Percentiles rank a stretch among this genome's conserved stretches.
These are phyloP conservation scores for Branchellion lobata DNA, from an alignment of 2,888 invertebrate genomes.

Conservation along the genomic window DNA sequence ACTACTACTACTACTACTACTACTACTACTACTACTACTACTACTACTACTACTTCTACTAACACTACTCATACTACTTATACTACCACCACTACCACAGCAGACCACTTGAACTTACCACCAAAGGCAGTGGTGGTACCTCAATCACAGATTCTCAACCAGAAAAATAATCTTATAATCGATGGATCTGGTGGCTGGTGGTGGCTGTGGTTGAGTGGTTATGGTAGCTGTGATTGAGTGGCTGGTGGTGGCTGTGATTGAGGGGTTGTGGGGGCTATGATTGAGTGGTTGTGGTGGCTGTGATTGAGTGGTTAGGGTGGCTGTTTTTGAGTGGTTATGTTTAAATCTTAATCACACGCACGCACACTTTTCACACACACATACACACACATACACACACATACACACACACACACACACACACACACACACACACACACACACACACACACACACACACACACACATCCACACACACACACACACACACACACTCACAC, in stretches of 20 bases:
- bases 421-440: neutral
- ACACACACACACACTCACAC: neutral
- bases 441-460: neutral
- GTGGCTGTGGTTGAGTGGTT: neutral
- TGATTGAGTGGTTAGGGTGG: neutral
- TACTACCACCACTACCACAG: conserved; percentile 58
- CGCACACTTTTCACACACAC: neutral
- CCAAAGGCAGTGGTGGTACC: conserved; percentile 85
- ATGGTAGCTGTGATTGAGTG: neutral
- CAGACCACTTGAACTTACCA: conserved; percentile 75
- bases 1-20: conserved; percentile 29
- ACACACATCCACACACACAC: no score
- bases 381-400: neutral
- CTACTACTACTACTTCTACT: conserved; percentile 27
- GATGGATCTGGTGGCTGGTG: conserved; percentile 69
- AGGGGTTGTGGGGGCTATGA: neutral
- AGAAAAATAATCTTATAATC: conserved; percentile 84
- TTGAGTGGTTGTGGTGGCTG: neutral
- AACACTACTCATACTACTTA: conserved; percentile 8
- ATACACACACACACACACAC: no score
- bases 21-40: conserved; percentile 29
- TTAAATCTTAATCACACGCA: neutral
- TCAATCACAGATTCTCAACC: conserved; percentile 78
- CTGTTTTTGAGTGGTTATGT: neutral
- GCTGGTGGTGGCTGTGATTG: neutral